Percentiles rank a stretch among this genome's conserved stretches.
phyloP scores from a whole-genome alignment of 1,140 invertebrate species.

The Drosophila lowei region DNA sequence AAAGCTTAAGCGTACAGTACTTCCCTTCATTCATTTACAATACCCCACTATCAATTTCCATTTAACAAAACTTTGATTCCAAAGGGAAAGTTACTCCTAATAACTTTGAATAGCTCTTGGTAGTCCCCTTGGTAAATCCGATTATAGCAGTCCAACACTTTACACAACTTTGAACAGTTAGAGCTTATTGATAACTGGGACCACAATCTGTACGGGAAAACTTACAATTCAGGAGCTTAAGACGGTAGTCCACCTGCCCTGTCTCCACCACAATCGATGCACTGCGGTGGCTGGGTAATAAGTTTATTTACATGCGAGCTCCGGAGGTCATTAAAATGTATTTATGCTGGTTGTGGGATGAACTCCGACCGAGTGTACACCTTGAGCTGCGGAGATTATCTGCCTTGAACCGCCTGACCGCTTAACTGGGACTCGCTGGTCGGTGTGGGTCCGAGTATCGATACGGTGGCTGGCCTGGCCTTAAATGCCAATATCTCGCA shows the following conservation, averaged over 20 bases:
- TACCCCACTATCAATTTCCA: constrained; percentile 23
- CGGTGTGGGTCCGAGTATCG: constrained; percentile 27
- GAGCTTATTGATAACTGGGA: constrained; percentile 40
- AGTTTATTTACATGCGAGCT: constrained; percentile 53
- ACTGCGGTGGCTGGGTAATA: constrained; percentile 32
- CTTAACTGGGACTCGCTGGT: constrained; percentile 48
- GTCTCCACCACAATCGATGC: too few relatives aligned
- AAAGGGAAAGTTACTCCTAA: constrained; percentile 23
- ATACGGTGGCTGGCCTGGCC: constrained; percentile 37
- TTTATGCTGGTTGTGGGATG: constrained; percentile 41
- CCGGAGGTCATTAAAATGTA: constrained; percentile 58
- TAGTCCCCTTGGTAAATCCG: constrained; percentile 20
- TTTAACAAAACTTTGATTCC: constrained; percentile 32
- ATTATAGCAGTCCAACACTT: constrained; percentile 39
- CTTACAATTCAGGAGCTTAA: constrained; percentile 41
- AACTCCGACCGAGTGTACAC: constrained; percentile 14
- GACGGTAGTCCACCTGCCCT: background rate
- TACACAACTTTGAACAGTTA: constrained; percentile 36
- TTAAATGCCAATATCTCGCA: constrained; percentile 57
- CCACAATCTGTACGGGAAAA: constrained; percentile 54
- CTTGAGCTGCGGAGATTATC: constrained; percentile 44
- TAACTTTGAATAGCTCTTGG: constrained; percentile 37
- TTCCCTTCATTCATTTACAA: background rate
- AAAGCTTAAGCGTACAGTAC: too few relatives aligned
- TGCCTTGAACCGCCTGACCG: constrained; percentile 38